Evolutionary conservation across 2,113 vertebrate genomes (phyloP).

Genomic region (Gymnobelideus leadbeateri): DNA sequence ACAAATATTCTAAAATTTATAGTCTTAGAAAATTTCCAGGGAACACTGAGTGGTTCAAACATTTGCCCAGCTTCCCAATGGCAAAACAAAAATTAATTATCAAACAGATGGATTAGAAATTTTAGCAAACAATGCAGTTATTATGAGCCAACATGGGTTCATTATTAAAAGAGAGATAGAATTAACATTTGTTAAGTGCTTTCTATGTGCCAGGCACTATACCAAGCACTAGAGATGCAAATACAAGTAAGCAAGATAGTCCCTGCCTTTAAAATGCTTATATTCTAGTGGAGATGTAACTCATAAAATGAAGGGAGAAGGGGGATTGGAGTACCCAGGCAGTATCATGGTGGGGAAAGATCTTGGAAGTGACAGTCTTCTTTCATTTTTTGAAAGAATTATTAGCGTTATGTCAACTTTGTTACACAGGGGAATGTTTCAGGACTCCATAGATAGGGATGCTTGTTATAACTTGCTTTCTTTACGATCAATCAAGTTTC

Average conservation of each 20-base stretch:
- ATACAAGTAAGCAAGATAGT: not conserved
- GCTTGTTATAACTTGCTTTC: not conserved
- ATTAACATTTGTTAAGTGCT: not conserved
- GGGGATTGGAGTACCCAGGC: not conserved
- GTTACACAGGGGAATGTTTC: not conserved
- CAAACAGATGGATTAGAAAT: constrained; percentile 45
- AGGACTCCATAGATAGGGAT: not conserved
- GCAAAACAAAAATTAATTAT: not conserved
- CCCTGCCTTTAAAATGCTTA: not conserved
- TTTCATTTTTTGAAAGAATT: not conserved
- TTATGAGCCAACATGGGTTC: not conserved
- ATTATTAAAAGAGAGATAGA: not conserved
- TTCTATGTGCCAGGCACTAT: not conserved
- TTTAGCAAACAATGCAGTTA: constrained; percentile 32
- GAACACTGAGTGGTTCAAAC: not conserved
- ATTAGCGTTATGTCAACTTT: not conserved
- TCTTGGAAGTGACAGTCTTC: not conserved
- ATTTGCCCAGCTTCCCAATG: not conserved
- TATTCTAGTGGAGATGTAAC: not conserved
- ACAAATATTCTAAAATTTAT: not conserved
- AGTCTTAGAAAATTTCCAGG: not conserved
- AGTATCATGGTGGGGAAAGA: not conserved
- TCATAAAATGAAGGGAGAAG: not conserved
- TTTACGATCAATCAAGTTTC: not conserved
- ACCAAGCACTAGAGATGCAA: not conserved